Evolutionary conservation across 2,888 invertebrate genomes (phyloP).

Genomic region (Vannuccia rotundouncinata): DNA sequence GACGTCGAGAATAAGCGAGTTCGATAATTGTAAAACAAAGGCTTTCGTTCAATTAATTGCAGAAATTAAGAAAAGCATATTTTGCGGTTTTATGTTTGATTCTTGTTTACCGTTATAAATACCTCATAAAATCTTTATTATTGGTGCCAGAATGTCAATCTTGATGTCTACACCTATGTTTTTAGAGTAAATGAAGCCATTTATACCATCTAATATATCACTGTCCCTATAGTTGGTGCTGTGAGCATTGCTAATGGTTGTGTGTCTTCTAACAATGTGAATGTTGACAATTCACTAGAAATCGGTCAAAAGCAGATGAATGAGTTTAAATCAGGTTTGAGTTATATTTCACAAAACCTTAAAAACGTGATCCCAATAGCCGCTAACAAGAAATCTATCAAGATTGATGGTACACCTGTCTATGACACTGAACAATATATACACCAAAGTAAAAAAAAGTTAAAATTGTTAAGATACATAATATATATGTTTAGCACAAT

Average conservation of each 20-base stretch:
- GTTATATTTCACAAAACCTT: background rate
- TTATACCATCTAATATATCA: background rate
- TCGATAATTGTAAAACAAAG: too few species aligned
- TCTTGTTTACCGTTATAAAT: too few species aligned
- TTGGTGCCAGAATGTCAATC: background rate
- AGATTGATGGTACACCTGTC: constrained; percentile 8
- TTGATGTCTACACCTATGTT: background rate
- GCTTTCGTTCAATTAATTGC: too few species aligned
- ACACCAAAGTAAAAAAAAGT: too few species aligned
- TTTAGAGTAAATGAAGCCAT: background rate
- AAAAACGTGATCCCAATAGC: background rate
- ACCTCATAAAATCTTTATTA: too few species aligned
- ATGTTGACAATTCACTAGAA: constrained; percentile 9
- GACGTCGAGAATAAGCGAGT: too few species aligned
- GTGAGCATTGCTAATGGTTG: constrained; percentile 16
- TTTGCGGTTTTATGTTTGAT: too few species aligned
- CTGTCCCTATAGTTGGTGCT: background rate
- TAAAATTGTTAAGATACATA: too few species aligned
- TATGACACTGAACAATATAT: constrained; percentile 16
- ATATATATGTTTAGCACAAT: too few species aligned
- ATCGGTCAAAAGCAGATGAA: constrained; percentile 21
- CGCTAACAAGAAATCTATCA: constrained; percentile 22
- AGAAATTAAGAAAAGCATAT: too few species aligned
- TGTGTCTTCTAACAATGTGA: constrained; percentile 17
- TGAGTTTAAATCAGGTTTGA: constrained; percentile 9